These are phyloP conservation scores for Siderastrea siderea DNA, from an alignment of 92 coral and sea anemone species.

Conservation along the genomic window DNA sequence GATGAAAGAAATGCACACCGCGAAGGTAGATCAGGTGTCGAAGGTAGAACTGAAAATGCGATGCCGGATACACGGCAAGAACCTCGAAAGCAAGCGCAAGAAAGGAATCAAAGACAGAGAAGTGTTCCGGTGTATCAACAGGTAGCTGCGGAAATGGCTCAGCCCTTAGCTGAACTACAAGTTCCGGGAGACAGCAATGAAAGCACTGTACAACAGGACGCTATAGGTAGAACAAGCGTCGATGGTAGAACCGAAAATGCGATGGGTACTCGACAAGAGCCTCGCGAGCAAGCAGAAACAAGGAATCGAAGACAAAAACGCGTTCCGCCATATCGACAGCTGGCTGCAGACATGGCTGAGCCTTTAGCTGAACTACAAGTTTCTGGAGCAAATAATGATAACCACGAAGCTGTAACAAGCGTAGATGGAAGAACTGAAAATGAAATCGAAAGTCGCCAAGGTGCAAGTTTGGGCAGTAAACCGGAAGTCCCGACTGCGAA, in stretches of 20 bases:
- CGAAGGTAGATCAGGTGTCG: not conserved
- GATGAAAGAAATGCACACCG: not conserved
- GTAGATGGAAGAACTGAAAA: not conserved
- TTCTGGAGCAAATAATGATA: not conserved
- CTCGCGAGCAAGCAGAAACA: not conserved
- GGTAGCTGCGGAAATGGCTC: not conserved
- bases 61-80: not conserved
- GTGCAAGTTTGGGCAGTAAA: not conserved
- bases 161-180: constrained; percentile 8
- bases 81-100: not conserved
- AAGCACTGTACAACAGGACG: not conserved
- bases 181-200: not conserved
- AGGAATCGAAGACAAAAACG: not conserved
- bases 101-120: not conserved
- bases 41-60: not conserved
- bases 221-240: not conserved
- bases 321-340: not conserved
- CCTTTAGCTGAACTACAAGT: constrained; percentile 19
- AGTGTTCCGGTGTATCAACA: not conserved
- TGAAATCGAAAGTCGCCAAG: constrained; percentile 1
- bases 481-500: not conserved
- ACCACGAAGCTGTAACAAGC: not conserved
- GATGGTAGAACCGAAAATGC: not conserved
- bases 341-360: constrained; percentile 7
- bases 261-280: not conserved